Base-by-base conservation (phyloP, 2,797 vertebrate genomes). In the Allochrocebus solatus region DNA sequence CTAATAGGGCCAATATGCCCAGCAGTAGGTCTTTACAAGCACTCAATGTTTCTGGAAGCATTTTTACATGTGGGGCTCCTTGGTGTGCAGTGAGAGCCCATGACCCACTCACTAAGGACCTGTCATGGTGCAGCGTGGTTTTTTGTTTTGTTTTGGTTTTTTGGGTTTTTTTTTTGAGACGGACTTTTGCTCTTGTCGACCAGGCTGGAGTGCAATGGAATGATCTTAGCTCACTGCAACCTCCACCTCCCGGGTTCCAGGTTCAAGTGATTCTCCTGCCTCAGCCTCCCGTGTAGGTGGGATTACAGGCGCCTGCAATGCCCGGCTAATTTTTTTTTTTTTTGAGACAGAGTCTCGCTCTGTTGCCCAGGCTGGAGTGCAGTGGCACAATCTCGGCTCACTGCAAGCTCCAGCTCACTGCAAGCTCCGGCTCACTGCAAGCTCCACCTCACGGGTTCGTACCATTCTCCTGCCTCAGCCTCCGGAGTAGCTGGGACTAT, bases 21-120 rank as follows among this genome's bases (percentile, higher is more conserved):
- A 57, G 39, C 95, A 33, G 78, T 19, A 33, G 91, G 96, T 59
- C 91, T 89, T 96, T 81, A 80, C 74, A 96, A n/a, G 87, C 72
- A 85, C 91, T 96, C 85, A 67, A 10, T 59, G n/a, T 88, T 95
- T 97, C 93, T 1, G 2, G 67, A 95, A 91, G 82, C 24, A 3
- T 70, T 91, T 76, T 48, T 59, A 59, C 11, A 0, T 88, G 92
- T 75, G 28, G 53, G 26, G 88, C 22, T 87, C 53, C 95, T 80
- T 36, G 12, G 41, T 2, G 7, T 33, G 53, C 70, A n/a, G 43
- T 9, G 46, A 80, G 61, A 93, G 80, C 80, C 81, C 46, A 26
- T 13, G 33, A 24, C 64, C 53, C n/a, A 8, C 75, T 93, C 57
- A 92, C 70, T 83, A 55, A 87, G 93, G 13, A 57, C 50, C 33